Conservation (phyloP, 1,140 invertebrate species). For the Cotesia chilonis region DNA sequence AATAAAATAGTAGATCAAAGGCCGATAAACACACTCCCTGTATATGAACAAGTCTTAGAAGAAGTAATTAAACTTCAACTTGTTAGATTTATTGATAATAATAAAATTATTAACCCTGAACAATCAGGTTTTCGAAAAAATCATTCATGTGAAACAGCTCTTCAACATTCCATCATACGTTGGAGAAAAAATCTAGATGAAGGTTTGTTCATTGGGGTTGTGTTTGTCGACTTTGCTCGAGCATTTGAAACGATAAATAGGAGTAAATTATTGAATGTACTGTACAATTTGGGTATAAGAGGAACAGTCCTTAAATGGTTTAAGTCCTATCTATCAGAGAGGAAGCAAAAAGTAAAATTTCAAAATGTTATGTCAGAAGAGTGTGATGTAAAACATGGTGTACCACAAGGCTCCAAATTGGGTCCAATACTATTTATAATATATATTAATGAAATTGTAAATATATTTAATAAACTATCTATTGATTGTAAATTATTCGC, state of each 20-base stretch:
- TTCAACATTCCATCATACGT: slow-evolving; percentile 23
- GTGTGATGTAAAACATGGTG: slow-evolving; percentile 14
- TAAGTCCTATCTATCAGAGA: slow-evolving; percentile 27
- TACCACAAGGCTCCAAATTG: slow-evolving; percentile 34
- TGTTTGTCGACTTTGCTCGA: slow-evolving; percentile 38
- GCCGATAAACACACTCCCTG: slow-evolving; percentile 41
- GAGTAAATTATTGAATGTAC: slow-evolving; percentile 28
- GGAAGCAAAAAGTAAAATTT: slow-evolving; percentile 24
- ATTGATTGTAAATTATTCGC: too few relatives aligned
- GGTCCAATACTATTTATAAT: too few relatives aligned
- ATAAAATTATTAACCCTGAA: too few relatives aligned
- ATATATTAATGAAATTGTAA: too few relatives aligned
- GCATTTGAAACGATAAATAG: slow-evolving; percentile 41
- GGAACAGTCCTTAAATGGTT: slow-evolving; percentile 36
- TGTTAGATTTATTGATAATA: slow-evolving; percentile 28
- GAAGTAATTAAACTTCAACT: slow-evolving; percentile 39
- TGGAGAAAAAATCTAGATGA: slow-evolving; percentile 33
- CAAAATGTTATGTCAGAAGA: slow-evolving; percentile 1
- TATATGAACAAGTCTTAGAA: slow-evolving; percentile 44
- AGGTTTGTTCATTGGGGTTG: slow-evolving; percentile 3
- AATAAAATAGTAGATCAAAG: slow-evolving; percentile 37
- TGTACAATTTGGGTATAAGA: slow-evolving; percentile 30
- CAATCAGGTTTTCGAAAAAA: slow-evolving; percentile 33
- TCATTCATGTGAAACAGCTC: slow-evolving; percentile 34
- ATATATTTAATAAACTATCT: too few relatives aligned